Evolutionary conservation across 2,113 vertebrate genomes (phyloP), one percentile per base, ranked within the genome.

Genomic region (Protobothrops mucrosquamatus): DNA sequence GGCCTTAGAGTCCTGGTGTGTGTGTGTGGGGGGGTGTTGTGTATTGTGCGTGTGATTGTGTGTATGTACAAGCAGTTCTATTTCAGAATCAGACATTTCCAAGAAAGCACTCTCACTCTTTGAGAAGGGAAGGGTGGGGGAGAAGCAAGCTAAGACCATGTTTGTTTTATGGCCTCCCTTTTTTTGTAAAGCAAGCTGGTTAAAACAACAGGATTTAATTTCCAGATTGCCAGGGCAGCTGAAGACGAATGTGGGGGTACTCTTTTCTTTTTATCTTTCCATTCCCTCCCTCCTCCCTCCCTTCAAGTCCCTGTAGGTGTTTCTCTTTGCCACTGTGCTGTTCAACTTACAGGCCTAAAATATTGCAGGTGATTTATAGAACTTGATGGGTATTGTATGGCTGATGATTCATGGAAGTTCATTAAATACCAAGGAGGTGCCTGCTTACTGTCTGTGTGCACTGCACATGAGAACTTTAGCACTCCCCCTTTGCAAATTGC

Each of bases 381-480:
- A 91, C 81, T 95, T 94, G 43, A 90, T 92, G 95, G 94, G 96
- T 96, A 81, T 90, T 91, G 95, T 94, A 96, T 94, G 93, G 96
- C 97, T 96, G 92, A 95, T 96, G 97, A 96, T 96, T 97, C 95
- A 91, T 91, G 94, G 94, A 95, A 94, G 95, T 97, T 98, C 97
- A 94, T 97, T 97, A 97, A 97, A 96, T 94, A 95, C 94, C 94
- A 92, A 95, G 94, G 96, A 96, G 96, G 92, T 95, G 95, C 96
- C 96, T 96, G 94, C 96, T 97, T 97, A 96, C 96, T 97, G 97
- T 97, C 94, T 94, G 93, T 96, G 94, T 94, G 94, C 96, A 97
- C 93, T 89, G 96, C 95, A 94, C 95, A 96, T 97, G 96, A 95
- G 97, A 97, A 97, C 96, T 97, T 97, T 96, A 97, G 95, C 96